Evolutionary conservation across 2,888 invertebrate species (phyloP).

Genomic region (Caenorhabditis drosophilae): DNA sequence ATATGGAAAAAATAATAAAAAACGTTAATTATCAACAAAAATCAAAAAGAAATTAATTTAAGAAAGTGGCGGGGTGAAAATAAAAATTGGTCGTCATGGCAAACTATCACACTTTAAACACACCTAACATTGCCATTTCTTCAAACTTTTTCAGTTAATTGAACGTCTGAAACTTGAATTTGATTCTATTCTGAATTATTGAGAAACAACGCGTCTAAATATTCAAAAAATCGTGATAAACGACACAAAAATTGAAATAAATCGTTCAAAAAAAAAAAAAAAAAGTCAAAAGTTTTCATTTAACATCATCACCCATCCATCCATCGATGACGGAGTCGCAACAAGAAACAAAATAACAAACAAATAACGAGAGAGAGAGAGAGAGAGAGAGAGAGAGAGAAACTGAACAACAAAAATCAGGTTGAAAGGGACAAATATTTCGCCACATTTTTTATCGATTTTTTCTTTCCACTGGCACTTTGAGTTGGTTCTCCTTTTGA

Average conservation of each 20-base stretch:
- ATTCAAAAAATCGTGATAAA: neutral
- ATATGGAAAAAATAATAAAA: too few species aligned
- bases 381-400: too few species aligned
- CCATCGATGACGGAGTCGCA: neutral
- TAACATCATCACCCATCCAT: neutral
- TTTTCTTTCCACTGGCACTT: conserved; percentile 34
- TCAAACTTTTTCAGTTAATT: too few species aligned
- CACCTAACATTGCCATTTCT: conserved; percentile 1
- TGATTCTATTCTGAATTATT: too few species aligned
- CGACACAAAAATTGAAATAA: too few species aligned
- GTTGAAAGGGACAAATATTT: conserved; percentile 39
- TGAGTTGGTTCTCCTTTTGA: conserved; percentile 8
- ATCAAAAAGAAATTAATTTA: neutral
- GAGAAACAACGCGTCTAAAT: too few species aligned
- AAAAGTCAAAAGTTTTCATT: neutral
- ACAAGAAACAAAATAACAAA: conserved; percentile 7
- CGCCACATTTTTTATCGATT: conserved; percentile 39
- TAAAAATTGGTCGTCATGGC: neutral
- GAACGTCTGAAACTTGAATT: too few species aligned
- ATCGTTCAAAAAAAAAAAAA: too few species aligned
- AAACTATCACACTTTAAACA: too few species aligned
- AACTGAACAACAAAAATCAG: neutral
- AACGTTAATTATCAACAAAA: conserved; percentile 1
- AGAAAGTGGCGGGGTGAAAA: neutral
- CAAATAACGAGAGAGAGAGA: neutral